Conservation (phyloP, 2,797 vertebrate genomes). For the Coccyzus lansbergi region DNA sequence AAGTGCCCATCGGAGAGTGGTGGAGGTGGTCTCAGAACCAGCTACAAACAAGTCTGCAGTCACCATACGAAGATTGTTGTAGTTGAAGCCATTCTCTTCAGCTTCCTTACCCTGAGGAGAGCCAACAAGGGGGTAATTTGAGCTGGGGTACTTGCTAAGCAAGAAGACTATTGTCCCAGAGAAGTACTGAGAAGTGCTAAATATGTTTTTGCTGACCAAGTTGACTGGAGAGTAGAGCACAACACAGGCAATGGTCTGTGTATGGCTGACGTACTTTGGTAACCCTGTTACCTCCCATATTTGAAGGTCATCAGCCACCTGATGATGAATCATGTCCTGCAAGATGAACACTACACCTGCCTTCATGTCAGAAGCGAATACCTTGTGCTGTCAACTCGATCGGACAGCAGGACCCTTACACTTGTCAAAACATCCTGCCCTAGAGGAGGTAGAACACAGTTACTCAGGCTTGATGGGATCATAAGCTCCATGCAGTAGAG, state of each 20-base stretch:
- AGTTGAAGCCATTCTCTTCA: conserved; percentile 81
- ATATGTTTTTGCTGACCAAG: neutral
- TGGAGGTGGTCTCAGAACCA: conserved; percentile 78
- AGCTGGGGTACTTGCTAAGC: neutral
- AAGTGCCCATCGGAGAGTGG: conserved; percentile 83
- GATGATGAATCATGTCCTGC: rapidly evolving
- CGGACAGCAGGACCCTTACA: neutral
- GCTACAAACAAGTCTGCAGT: conserved; percentile 79
- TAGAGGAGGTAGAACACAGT: neutral
- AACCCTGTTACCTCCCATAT: neutral
- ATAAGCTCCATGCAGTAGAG: neutral
- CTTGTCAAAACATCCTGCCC: neutral
- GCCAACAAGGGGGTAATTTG: neutral
- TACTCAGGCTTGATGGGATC: neutral
- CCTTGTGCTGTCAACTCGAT: neutral
- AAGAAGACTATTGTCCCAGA: neutral
- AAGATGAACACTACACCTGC: neutral
- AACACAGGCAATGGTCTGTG: neutral
- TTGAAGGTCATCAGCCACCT: neutral
- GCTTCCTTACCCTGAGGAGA: conserved; percentile 61
- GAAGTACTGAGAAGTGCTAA: neutral
- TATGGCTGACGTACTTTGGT: neutral
- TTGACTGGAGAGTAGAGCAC: neutral
- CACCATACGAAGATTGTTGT: conserved; percentile 72
- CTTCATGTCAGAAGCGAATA: neutral